Evolutionary conservation across 2,888 invertebrate species (phyloP).

Genomic region (Megastigmus dorsalis): DNA sequence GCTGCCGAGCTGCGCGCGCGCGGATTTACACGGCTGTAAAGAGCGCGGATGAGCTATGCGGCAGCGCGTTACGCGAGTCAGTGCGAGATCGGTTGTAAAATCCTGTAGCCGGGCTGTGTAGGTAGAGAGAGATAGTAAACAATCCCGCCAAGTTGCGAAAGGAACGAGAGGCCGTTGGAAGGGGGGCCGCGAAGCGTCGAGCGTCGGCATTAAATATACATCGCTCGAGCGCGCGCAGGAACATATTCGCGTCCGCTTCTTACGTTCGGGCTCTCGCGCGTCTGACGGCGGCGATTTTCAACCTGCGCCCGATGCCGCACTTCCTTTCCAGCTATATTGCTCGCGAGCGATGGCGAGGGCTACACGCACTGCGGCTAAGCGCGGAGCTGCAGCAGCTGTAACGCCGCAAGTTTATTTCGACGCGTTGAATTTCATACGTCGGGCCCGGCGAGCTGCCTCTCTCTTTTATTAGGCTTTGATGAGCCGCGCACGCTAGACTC

Average conservation of each 20-base stretch:
- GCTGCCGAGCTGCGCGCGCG: conserved; percentile 4
- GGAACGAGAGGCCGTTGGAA: neutral
- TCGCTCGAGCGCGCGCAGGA: conserved; percentile 53
- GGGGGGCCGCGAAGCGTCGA: too few species aligned
- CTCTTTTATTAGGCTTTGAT: conserved; percentile 19
- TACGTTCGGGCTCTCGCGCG: neutral
- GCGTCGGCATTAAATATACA: conserved; percentile 70
- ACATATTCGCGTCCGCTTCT: neutral
- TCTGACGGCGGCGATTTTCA: conserved; percentile 5
- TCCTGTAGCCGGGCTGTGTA: conserved; percentile 41
- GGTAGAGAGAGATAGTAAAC: conserved; percentile 50
- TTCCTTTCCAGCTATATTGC: neutral
- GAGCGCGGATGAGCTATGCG: conserved; percentile 4
- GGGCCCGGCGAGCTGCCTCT: neutral
- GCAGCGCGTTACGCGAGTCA: neutral
- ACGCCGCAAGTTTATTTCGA: conserved; percentile 8
- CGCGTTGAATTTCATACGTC: conserved; percentile 7
- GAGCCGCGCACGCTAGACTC: conserved; percentile 22
- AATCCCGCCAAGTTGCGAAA: conserved; percentile 61
- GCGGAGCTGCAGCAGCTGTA: too few species aligned
- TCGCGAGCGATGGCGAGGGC: too few species aligned
- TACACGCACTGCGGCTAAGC: neutral
- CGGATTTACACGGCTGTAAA: neutral
- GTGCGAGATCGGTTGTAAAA: conserved; percentile 27
- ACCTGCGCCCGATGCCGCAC: neutral